Base-by-base conservation (phyloP, 2,888 invertebrate species). In the Poecilus cupreus region DNA sequence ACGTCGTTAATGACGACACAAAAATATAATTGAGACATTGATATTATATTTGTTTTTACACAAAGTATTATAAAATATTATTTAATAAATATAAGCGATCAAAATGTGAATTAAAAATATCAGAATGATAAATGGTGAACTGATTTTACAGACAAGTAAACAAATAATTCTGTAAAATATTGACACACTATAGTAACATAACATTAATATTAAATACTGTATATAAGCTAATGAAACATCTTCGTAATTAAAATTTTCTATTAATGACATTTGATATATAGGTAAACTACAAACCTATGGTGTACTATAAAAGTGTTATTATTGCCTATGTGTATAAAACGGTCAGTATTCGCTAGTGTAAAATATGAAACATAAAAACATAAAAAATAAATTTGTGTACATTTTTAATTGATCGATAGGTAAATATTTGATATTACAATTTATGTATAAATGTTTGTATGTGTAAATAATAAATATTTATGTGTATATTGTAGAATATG, bases 361-460 rank as follows among this genome's bases (percentile, higher is more conserved):
- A 70, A 39, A 70, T 37, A 11, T 18, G 70, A 22, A 18, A 54
- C 18, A 20, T 39, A 16, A 20, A 43, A 39, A 70, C 37, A 70
- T 18, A 20, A 64, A 64, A 64, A 70, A 39, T 39, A 39, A 70
- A 70, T 70, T 18, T 16, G 13, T 70, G 70, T 70, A 70, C 16
- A 39, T 70, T 70, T 43, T 26, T 70, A 18, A 70, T 70, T 18
- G 16, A 39, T 4, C 10, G 6, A 70, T 70, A 70, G 13, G 6
- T 16, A 39, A 37, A 70, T 74, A 74, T 43, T 49, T 74, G 74
- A 74, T 74, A 74, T 49, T 24, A 49, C 2, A 64, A 46, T 78
- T 64, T 78, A 43, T 78, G 64, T 78, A 78, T 78, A 78, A 78
- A 78, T 78, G 32, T 75, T 24, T 74, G 43, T 46, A 74, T 74